Base-by-base conservation (phyloP, 2,888 invertebrate species). In the Drosophila helvetica region DNA sequence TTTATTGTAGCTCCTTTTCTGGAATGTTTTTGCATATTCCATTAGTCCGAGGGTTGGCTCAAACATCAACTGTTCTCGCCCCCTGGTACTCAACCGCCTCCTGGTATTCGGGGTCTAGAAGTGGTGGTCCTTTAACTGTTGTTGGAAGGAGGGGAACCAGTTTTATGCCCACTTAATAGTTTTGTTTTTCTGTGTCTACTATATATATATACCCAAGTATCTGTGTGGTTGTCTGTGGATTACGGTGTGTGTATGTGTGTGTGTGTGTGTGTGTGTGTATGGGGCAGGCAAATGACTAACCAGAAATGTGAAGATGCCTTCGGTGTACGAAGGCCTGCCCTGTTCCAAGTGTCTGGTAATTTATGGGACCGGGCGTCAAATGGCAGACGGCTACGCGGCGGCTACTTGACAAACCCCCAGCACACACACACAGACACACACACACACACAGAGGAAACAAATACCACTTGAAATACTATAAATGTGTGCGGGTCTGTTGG, bases 161-260 rank as follows among this genome's bases (percentile, higher is more conserved):
- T 86, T 80, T 88, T 88, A 84, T 86, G 86, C 78, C 78, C 88
- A 82, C 86, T 79, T 86, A 86, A 88, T 85, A 88, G 88, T 85
- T 88, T 85, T 85, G 84, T 83, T 78, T 88, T 78, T 69, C 74
- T 80, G 65, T 51, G 38, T 66, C 27, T 62, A 38, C 22, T 45
- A 55, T 12, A 3, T 33, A 42, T n/a, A n/a, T n/a, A n/a, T n/a
- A n/a, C n/a, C n/a, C 57, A 45, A 30, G 30, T 22, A 17, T 27
- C 27, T 27, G 8, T 25, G 25, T 25, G 25, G 7, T 5, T 22
- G 22, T 22, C 22, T 22, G 22, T 22, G 22, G 43, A 10, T 30
- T 3, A n/a, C n/a, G n/a, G n/a, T n/a, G n/a, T n/a, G n/a, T n/a
- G n/a, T n/a, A n/a, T n/a, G n/a, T 19, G 12, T 54, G 38, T 42